Evolutionary conservation across 2,797 vertebrate species (phyloP), one percentile per base, ranked within the genome.

Genomic region (Lerista edwardsae): DNA sequence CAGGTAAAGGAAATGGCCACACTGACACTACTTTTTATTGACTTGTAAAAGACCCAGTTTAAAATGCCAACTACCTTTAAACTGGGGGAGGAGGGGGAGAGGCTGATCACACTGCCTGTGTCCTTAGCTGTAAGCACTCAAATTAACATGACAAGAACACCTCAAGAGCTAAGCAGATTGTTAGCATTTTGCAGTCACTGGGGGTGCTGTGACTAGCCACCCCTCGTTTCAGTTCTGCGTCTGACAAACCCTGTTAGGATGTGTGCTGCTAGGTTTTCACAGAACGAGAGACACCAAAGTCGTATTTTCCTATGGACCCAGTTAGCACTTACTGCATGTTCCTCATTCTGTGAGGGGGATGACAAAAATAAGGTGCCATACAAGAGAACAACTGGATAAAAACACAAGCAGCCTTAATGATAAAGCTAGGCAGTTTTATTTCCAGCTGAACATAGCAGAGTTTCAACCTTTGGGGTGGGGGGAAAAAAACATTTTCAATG

Each of bases 11-110:
- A 93, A 96, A 93, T 78, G 79, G 73, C 67, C 21, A 74, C 84
- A 78, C 87, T 87, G 84, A 87, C 84, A 86, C 73, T 78, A 73
- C 82, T 92, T 94, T 90, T 91, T 96, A 93, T 94, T 96, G 90
- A 94, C 90, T 94, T 95, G 93, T 92, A 95, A 96, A 96, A 88
- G 64, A 82, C 65, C 85, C 68, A 94, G 90, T 95, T 86, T 90
- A 92, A 95, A 95, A 91, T 94, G 88, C 92, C 91, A 94, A 87
- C 87, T 91, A 76, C 90, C 89, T 92, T 93, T 83, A 88, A 87
- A 75, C 85, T 8, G 81, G 72, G 89, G 67, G 31, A 59, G 76
- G 79, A 89, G 47, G 75, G 84, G 9, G 82, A 77, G 65, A 55
- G 6, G 44, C 85, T 90, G 90, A 73, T 80, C 51, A 64, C 47